phyloP scores from a whole-genome alignment of 2,888 invertebrate genomes.

The Neria commutata region DNA sequence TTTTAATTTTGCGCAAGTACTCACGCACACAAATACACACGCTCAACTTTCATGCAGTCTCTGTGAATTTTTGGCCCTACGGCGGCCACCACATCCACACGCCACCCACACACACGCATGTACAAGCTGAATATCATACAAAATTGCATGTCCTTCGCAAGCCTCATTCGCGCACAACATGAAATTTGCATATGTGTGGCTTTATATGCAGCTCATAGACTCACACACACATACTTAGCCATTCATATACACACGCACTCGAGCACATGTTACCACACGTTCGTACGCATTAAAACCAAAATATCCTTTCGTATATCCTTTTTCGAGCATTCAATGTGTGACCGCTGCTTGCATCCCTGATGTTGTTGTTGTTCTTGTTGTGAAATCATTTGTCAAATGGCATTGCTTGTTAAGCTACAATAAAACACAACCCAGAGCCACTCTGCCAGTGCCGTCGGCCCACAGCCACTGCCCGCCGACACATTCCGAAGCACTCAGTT shows the following conservation, averaged over 20 bases:
- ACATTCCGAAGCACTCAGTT: too few relatives aligned
- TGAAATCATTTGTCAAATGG: slow-evolving; percentile 51
- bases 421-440: not conserved
- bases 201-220: not conserved
- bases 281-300: slow-evolving; percentile 3
- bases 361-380: slow-evolving; percentile 7
- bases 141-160: slow-evolving; percentile 7
- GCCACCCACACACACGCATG: not conserved
- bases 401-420: slow-evolving; percentile 31
- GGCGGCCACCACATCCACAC: not conserved
- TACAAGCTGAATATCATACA: slow-evolving; percentile 6
- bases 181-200: slow-evolving; percentile 15
- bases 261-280: not conserved
- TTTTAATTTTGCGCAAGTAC: slow-evolving; percentile 28
- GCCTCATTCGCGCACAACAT: slow-evolving; percentile 8
- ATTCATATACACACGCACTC: slow-evolving; percentile 1
- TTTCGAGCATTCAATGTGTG: not conserved
- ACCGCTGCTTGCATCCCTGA: slow-evolving; percentile 20
- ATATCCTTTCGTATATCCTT: not conserved
- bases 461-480: not conserved
- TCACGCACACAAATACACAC: slow-evolving; percentile 48
- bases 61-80: slow-evolving; percentile 42
- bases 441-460: not conserved
- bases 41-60: too few relatives aligned
- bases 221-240: too few relatives aligned